Evolutionary conservation across 2,888 invertebrate species (phyloP).

Genomic region (Bombylius discolor): DNA sequence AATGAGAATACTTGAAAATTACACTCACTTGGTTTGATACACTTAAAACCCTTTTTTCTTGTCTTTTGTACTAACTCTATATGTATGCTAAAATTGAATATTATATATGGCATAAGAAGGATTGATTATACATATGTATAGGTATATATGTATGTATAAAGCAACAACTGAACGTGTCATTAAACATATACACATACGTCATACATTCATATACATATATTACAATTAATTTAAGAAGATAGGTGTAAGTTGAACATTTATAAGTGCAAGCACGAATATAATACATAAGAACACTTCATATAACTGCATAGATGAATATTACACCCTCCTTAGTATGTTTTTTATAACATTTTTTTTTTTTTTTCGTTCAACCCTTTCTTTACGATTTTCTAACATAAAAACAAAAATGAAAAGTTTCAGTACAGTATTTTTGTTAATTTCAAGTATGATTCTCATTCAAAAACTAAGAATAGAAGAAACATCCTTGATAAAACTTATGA

Average conservation of each 20-base stretch:
- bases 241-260: not conserved
- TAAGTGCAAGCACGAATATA: not conserved
- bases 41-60: not conserved
- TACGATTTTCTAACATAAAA: too few species aligned
- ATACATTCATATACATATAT: not conserved
- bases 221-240: not conserved
- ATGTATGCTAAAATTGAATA: not conserved
- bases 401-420: too few species aligned
- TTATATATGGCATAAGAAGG: too few species aligned
- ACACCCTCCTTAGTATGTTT: too few species aligned
- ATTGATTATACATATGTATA: not conserved
- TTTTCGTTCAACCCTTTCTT: too few species aligned
- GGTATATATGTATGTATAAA: not conserved
- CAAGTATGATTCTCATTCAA: too few species aligned
- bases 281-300: not conserved
- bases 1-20: constrained; percentile 4
- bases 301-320: not conserved
- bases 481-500: too few species aligned
- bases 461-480: too few species aligned
- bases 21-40: constrained; percentile 3
- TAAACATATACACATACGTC: not conserved
- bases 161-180: too few species aligned
- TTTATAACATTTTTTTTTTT: too few species aligned
- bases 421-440: too few species aligned
- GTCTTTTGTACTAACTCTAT: not conserved